These are phyloP conservation scores for Epizoanthus stellaris DNA, from an alignment of 92 coral and sea anemone genomes.

Conservation along the genomic window DNA sequence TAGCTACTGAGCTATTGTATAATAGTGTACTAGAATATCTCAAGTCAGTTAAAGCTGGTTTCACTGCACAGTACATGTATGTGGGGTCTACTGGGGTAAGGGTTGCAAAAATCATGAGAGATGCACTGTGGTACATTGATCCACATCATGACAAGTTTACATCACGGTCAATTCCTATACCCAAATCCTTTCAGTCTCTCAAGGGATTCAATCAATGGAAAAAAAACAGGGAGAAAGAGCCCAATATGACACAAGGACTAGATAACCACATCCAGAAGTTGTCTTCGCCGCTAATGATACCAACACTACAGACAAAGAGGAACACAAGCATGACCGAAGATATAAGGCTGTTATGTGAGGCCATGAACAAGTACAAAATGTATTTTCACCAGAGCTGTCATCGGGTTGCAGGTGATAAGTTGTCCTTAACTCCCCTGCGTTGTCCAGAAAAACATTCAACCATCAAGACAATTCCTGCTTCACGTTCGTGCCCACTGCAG, in stretches of 20 bases:
- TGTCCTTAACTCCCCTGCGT: not conserved
- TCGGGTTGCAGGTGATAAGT: not conserved
- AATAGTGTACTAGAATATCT: not conserved
- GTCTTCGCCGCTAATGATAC: not conserved
- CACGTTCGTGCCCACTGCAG: not conserved
- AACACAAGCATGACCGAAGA: not conserved
- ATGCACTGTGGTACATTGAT: conserved; percentile 16
- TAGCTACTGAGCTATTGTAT: not conserved
- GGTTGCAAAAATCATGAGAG: not conserved
- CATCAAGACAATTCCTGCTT: not conserved
- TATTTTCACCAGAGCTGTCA: not conserved
- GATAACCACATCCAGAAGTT: conserved; percentile 7
- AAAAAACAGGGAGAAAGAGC: conserved; percentile 2
- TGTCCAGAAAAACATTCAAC: conserved; percentile 2
- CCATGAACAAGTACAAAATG: conserved; percentile 8
- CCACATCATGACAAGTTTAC: not conserved
- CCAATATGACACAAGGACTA: not conserved
- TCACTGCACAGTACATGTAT: not conserved
- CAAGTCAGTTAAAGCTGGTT: not conserved
- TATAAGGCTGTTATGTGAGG: not conserved
- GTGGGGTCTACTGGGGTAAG: not conserved
- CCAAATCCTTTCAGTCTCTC: not conserved
- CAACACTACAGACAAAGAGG: conserved; percentile 11
- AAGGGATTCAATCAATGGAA: not conserved
- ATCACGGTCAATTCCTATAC: conserved; percentile 4